Evolutionary conservation across 2,888 invertebrate species (phyloP).

Genomic region (Suillia variegata): DNA sequence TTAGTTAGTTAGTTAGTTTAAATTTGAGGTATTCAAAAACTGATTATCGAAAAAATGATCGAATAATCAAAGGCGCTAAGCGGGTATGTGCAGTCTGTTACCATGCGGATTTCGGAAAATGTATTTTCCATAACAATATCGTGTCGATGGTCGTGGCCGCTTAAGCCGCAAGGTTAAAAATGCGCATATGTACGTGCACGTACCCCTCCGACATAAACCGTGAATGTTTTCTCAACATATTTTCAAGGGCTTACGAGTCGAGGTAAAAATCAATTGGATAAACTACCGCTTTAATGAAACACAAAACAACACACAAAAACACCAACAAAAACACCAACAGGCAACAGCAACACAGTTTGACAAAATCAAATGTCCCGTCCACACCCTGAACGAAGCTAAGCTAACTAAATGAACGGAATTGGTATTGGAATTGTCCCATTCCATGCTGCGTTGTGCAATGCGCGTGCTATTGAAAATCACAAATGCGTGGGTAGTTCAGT

Average conservation of each 20-base stretch:
- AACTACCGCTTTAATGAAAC: slow-evolving; percentile 3
- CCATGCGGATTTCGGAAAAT: too few relatives aligned
- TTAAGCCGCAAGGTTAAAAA: slow-evolving; percentile 11
- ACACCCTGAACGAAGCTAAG: neutral
- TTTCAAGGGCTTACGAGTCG: neutral
- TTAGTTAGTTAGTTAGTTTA: too few relatives aligned
- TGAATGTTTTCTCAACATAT: too few relatives aligned
- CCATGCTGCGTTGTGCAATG: too few relatives aligned
- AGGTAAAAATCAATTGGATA: slow-evolving; percentile 12
- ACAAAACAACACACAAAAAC: neutral
- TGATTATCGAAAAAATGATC: too few relatives aligned
- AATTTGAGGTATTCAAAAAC: too few relatives aligned
- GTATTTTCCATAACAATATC: neutral
- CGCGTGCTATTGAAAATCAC: neutral
- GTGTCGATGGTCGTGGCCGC: neutral
- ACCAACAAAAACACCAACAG: neutral
- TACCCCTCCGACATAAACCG: too few relatives aligned
- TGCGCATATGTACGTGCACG: too few relatives aligned
- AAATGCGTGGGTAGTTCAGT: slow-evolving; percentile 5
- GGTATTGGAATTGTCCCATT: too few relatives aligned
- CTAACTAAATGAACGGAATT: too few relatives aligned
- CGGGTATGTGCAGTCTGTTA: too few relatives aligned
- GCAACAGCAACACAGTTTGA: neutral
- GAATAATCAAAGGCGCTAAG: too few relatives aligned
- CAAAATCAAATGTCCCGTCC: slow-evolving; percentile 5